Conservation (phyloP, 2,113 vertebrate genomes). For the Galeopterus variegatus region DNA sequence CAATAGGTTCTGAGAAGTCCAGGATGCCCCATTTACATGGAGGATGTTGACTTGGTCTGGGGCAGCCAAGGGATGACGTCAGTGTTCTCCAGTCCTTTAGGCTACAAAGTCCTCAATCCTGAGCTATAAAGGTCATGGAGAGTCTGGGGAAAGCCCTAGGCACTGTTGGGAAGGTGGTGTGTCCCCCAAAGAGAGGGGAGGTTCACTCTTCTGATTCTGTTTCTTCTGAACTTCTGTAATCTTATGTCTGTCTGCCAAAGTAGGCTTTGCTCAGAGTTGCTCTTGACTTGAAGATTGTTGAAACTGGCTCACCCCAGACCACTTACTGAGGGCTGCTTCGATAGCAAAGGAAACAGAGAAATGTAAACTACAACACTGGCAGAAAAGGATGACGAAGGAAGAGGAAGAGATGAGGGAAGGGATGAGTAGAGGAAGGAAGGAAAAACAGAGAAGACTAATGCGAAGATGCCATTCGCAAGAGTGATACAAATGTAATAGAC, state of each 20-base stretch:
- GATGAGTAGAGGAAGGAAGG: neutral
- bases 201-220: neutral
- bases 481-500: neutral
- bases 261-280: neutral
- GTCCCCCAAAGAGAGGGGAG: neutral
- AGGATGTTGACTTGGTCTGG: neutral
- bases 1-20: neutral
- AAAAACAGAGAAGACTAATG: neutral
- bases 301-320: neutral
- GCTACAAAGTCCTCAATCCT: neutral
- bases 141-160: neutral
- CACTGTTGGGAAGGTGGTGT: fast-evolving
- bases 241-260: neutral
- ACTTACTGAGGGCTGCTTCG: neutral
- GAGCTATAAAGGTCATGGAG: neutral
- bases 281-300: neutral
- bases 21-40: too few species aligned
- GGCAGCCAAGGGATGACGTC: neutral
- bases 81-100: neutral
- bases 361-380: neutral
- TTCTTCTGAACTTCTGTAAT: neutral
- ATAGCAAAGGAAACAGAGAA: neutral
- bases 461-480: neutral
- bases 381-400: neutral
- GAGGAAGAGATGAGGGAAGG: neutral